Conservation (phyloP, 2,797 vertebrate species). For the Gouania willdenowi region DNA sequence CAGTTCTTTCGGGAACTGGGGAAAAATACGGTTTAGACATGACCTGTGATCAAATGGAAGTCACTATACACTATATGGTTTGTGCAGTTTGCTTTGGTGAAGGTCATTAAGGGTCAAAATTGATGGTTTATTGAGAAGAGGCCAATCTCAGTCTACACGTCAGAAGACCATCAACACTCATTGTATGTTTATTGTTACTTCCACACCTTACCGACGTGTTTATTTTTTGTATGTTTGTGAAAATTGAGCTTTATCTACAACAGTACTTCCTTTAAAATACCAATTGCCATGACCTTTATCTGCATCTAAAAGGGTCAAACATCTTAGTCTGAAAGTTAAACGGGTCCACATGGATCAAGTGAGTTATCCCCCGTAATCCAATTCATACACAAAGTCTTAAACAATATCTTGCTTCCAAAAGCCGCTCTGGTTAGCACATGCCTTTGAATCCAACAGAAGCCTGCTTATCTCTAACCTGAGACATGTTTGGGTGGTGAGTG, state of each 20-base stretch:
- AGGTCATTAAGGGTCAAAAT: constrained; percentile 9
- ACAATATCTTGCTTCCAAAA: constrained; percentile 12
- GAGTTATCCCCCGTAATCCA: constrained; percentile 7
- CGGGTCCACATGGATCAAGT: too few species aligned
- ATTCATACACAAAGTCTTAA: neutral
- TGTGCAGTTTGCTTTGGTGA: constrained; percentile 5
- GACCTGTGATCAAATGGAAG: constrained; percentile 31
- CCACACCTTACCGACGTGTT: neutral
- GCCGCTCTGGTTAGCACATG: constrained; percentile 39
- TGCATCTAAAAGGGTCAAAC: too few species aligned
- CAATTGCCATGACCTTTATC: too few species aligned
- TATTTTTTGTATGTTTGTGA: neutral
- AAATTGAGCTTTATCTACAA: too few species aligned
- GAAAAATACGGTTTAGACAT: constrained; percentile 48
- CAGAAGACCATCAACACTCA: neutral
- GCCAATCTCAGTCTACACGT: constrained; percentile 5
- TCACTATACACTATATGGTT: constrained; percentile 28
- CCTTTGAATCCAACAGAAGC: constrained; percentile 43
- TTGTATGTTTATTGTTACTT: neutral
- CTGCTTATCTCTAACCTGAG: constrained; percentile 8
- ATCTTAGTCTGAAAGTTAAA: too few species aligned
- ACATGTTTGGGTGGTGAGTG: constrained; percentile 31
- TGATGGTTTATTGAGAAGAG: constrained; percentile 10
- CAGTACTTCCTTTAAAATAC: neutral
- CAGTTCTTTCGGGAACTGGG: constrained; percentile 6